phyloP scores from a whole-genome alignment of 2,113 vertebrate species.

The Pseudorasbora parva region DNA sequence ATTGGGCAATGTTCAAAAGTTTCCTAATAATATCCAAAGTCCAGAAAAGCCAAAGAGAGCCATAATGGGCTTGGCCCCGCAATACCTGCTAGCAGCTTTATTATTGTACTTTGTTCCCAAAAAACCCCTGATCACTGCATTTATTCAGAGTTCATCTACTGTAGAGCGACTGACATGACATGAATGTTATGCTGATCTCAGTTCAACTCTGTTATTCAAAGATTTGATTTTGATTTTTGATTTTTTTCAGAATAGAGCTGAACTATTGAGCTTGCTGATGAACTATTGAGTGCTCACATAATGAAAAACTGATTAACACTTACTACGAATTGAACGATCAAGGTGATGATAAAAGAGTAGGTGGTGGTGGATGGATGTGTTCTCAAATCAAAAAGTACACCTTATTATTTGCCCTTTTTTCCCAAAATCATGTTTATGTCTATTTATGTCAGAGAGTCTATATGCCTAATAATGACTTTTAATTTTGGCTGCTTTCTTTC shows the following conservation, averaged over 20 bases:
- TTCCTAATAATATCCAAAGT: no score
- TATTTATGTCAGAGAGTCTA: neutral
- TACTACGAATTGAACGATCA: no score
- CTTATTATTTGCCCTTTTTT: neutral
- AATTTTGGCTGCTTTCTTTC: neutral
- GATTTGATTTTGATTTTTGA: neutral
- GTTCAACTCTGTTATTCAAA: no score
- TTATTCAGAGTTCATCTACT: neutral
- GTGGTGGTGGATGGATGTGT: no score
- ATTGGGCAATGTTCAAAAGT: no score
- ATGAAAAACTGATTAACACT: neutral
- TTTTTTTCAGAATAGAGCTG: neutral
- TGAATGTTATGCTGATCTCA: neutral
- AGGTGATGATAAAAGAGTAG: neutral
- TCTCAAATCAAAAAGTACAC: neutral
- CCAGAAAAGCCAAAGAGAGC: no score
- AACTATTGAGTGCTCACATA: neutral
- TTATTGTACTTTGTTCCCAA: neutral
- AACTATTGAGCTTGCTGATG: neutral
- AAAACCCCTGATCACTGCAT: neutral
- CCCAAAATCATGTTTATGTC: neutral
- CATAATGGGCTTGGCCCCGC: no score
- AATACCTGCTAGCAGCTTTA: neutral
- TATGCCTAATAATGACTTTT: constrained; percentile 14
- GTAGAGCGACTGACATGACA: neutral